Evolutionary conservation across 1,140 invertebrate genomes (phyloP), one percentile per base, ranked within the genome.

Genomic region (Drosophila novamexicana): DNA sequence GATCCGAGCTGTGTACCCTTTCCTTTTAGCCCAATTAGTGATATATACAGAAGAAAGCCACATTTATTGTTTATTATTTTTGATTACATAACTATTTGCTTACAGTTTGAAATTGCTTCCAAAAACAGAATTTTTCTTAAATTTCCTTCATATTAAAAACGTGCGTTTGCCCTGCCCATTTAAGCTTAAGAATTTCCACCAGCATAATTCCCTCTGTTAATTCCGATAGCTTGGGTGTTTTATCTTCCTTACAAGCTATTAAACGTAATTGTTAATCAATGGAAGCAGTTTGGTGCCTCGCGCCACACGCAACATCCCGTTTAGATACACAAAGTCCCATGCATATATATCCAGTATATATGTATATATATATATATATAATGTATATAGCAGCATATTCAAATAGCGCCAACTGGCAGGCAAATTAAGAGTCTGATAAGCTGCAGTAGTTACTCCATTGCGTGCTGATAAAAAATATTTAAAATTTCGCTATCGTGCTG

Each of bases 351-450:
- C 22, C 18, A 53, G 54, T 36, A 22, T 22, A 22, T 22, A 22
- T 6, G 12, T 32, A 18, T 18, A 52, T 42, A 16, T 6, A 18
- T 32, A 18, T 18, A 52, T 42, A 16, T 6, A 18, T 32, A 53
- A 64, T 44, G 22, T 22, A 22, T 42, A n/a, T 1, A 18, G 7
- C 37, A 65, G n/a, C 42, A 12, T 18, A 53, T 47, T 22, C 29
- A 61, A 61, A 36, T 37, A 37, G 12, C 62, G 81, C 61, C 80
- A 84, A 40, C 12, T 70, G 59, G 58, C 84, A 81, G 74, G 67
- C 42, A 67, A 86, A 77, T 66, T 53, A 40, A 36, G 64, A 42
- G 56, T 29, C 47, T 68, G 70, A 73, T 73, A 73, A 68, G 49
- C 7, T 18, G 9, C 7, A 29, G 53, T 69, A 67, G 50, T 67